Base-by-base conservation (phyloP, 2,113 vertebrate genomes). In the Smithornis capensis region DNA sequence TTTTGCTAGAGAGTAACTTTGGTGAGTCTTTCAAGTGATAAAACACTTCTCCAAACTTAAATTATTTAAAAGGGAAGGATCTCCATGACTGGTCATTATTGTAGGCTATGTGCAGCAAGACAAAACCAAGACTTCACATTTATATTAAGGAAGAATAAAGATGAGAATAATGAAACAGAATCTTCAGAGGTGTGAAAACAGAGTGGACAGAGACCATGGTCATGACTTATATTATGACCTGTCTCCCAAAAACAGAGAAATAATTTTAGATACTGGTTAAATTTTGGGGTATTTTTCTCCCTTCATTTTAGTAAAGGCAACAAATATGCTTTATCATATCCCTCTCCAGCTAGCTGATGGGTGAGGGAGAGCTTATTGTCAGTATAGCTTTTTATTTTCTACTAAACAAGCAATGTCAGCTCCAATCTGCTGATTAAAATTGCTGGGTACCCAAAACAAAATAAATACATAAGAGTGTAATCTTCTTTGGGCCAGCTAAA, bases 331-430 rank as follows among this genome's bases (percentile, higher is more conserved):
- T 87, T 21, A 49, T n/a, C 9, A 29, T 42, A 60, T 50, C 4
- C 4, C 2, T 69, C 80, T 71, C 38, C 25, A 60, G 31, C 9
- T 40, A 31, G 10, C 10, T 87, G 15, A 42, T 65, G 13, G 5
- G 5, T 67, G 49, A 68, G 0, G 0, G n/a, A 68, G 8, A 62
- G 2, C 3, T 67, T 75, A 14, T 28, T 60, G 6, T 62, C 33
- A n/a, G 13, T 47, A 13, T 10, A 63, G 2, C 3, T 75, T 67
- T 21, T 38, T 56, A 24, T 67, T 75, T 83, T 83, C 42, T 71
- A 8, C 18, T 44, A 37, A 65, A 50, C 27, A 67, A 38, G n/a
- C 12, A 56, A 70, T 62, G 10, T 13, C 23, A 50, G 10, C 14
- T 84, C 28, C 27, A 23, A 31, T n/a, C 9, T 45, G 9, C 19